Evolutionary conservation across 2,888 invertebrate genomes (phyloP).

Genomic region (Clunio marinus): DNA sequence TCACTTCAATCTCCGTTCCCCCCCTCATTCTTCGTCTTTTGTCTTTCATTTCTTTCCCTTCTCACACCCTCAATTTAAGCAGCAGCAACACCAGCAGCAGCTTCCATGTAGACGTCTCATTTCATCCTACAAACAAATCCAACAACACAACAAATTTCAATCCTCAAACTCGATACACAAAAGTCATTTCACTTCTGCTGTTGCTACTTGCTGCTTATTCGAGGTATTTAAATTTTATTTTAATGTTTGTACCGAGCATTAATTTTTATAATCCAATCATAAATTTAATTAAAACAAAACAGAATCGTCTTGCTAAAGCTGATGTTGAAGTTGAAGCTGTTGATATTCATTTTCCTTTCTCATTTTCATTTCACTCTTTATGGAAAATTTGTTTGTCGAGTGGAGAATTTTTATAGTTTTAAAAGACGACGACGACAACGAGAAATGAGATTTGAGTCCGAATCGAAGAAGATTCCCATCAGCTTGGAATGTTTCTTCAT

Average conservation of each 20-base stretch:
- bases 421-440: too few relatives aligned
- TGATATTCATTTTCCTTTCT: neutral
- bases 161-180: constrained; percentile 30
- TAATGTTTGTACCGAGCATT: constrained; percentile 37
- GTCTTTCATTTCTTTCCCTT: neutral
- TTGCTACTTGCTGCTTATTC: neutral
- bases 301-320: constrained; percentile 28
- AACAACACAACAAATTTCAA: constrained; percentile 15
- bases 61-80: too few relatives aligned
- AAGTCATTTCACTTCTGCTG: constrained; percentile 19
- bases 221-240: constrained; percentile 38
- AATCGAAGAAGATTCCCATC: too few relatives aligned
- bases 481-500: neutral
- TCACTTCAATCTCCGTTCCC: constrained; percentile 13
- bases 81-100: too few relatives aligned
- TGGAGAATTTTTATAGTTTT: too few relatives aligned
- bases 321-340: too few relatives aligned
- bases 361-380: neutral
- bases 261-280: constrained; percentile 37
- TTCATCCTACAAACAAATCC: constrained; percentile 21
- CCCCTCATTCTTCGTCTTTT: neutral
- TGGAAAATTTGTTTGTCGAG: too few relatives aligned
- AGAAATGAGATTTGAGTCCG: too few relatives aligned
- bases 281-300: constrained; percentile 38
- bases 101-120: constrained; percentile 33